Percentiles rank a stretch among this genome's conserved stretches.
phyloP scores from a whole-genome alignment of 2,888 invertebrate species.

The Junonia oenone region DNA sequence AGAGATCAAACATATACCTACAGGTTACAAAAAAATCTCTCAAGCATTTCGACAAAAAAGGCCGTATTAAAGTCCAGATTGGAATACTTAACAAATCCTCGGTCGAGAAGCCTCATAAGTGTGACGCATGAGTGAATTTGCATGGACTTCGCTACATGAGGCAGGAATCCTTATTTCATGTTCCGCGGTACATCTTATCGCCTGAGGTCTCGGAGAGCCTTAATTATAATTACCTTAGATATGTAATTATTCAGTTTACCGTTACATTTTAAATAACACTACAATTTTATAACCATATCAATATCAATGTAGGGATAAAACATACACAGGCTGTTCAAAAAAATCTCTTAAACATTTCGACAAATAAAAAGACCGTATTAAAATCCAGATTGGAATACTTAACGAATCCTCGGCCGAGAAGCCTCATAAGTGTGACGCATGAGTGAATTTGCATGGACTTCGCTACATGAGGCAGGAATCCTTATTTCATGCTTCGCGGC shows the following conservation, averaged over 20 bases:
- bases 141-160: slow-evolving; percentile 53
- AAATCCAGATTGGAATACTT: slow-evolving; percentile 15
- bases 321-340: too few relatives aligned
- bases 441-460: slow-evolving; percentile 61
- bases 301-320: too few relatives aligned
- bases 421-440: slow-evolving; percentile 45
- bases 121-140: slow-evolving; percentile 61
- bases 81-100: slow-evolving; percentile 23
- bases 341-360: not conserved
- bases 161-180: slow-evolving; percentile 68
- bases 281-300: too few relatives aligned
- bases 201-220: slow-evolving; percentile 60
- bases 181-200: slow-evolving; percentile 73
- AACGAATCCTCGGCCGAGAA: slow-evolving; percentile 24
- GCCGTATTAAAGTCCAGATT: not conserved
- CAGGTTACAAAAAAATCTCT: too few relatives aligned
- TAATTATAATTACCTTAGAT: slow-evolving; percentile 77
- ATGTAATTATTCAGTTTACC: too few relatives aligned
- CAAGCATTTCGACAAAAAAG: not conserved
- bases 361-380: not conserved
- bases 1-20: too few relatives aligned
- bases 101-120: slow-evolving; percentile 29
- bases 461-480: slow-evolving; percentile 45
- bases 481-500: slow-evolving; percentile 73
- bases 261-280: too few relatives aligned